phyloP scores from a whole-genome alignment of 2,797 vertebrate genomes.

The Champsocephalus gunnari region DNA sequence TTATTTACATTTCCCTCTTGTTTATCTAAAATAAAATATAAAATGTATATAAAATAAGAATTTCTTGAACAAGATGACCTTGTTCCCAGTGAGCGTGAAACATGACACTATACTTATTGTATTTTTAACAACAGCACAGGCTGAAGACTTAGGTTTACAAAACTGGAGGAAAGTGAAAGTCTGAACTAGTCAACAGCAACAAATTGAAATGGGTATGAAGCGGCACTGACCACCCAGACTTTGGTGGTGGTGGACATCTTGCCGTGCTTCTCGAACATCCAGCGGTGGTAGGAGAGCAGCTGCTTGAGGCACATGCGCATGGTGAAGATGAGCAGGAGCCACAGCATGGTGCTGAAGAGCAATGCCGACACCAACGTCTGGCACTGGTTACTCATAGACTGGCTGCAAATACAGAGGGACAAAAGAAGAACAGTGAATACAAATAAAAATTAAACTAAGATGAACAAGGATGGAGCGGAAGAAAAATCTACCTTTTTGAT shows the following conservation, averaged over 20 bases:
- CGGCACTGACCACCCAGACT: constrained; percentile 90
- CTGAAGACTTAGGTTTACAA: not conserved
- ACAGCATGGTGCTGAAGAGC: constrained; percentile 91
- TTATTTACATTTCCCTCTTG: not conserved
- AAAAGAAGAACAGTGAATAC: not conserved
- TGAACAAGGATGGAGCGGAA: too few species aligned
- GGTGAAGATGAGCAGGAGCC: constrained; percentile 92
- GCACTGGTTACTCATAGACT: constrained; percentile 86
- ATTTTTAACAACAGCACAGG: not conserved
- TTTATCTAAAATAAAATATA: not conserved
- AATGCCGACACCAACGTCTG: constrained; percentile 88
- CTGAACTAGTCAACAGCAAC: not conserved
- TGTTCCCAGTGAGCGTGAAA: not conserved
- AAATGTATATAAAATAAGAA: not conserved
- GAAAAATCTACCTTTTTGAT: not conserved
- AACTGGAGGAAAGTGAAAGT: not conserved
- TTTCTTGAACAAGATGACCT: not conserved
- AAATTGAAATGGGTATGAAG: not conserved
- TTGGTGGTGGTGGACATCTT: constrained; percentile 91
- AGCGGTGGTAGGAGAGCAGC: constrained; percentile 92
- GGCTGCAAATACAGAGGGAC: constrained; percentile 70
- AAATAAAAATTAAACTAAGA: not conserved
- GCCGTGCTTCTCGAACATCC: constrained; percentile 92
- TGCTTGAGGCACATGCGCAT: constrained; percentile 92
- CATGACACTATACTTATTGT: not conserved